phyloP scores from a whole-genome alignment of 2,888 invertebrate genomes.

The Tetranychus piercei region DNA sequence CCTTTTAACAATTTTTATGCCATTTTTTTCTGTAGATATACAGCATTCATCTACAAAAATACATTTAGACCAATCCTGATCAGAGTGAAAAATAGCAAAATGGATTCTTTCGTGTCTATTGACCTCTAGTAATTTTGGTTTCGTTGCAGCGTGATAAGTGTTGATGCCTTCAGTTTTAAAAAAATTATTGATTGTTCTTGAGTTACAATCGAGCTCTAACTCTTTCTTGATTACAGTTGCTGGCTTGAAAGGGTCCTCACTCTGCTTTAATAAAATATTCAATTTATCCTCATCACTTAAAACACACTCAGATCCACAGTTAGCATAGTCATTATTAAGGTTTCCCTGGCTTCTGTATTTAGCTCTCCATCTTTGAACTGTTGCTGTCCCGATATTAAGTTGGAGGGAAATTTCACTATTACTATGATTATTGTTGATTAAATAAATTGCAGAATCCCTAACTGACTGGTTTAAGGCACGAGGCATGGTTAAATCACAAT shows the following conservation, averaged over 20 bases:
- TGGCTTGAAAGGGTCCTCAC: not conserved
- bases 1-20: too few relatives aligned
- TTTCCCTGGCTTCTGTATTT: not conserved
- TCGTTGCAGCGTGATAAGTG: not conserved
- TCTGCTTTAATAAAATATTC: not conserved
- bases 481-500: too few relatives aligned
- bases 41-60: too few relatives aligned
- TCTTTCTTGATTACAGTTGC: not conserved
- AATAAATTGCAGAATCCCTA: too few relatives aligned
- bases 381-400: not conserved
- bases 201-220: not conserved
- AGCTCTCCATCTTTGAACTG: not conserved
- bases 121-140: not conserved
- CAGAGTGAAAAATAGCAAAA: too few relatives aligned
- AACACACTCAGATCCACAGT: not conserved
- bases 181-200: not conserved
- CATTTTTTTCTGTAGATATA: too few relatives aligned
- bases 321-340: not conserved
- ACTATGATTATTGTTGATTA: not conserved
- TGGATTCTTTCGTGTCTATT: not conserved
- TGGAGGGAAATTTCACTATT: not conserved
- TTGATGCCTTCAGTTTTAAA: not conserved
- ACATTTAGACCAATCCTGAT: too few relatives aligned
- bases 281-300: not conserved
- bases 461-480: too few relatives aligned